Percentiles rank a stretch among this genome's conserved stretches.
These are phyloP conservation scores for Drepana falcataria DNA, from an alignment of 2,888 invertebrate species.

Conservation along the genomic window DNA sequence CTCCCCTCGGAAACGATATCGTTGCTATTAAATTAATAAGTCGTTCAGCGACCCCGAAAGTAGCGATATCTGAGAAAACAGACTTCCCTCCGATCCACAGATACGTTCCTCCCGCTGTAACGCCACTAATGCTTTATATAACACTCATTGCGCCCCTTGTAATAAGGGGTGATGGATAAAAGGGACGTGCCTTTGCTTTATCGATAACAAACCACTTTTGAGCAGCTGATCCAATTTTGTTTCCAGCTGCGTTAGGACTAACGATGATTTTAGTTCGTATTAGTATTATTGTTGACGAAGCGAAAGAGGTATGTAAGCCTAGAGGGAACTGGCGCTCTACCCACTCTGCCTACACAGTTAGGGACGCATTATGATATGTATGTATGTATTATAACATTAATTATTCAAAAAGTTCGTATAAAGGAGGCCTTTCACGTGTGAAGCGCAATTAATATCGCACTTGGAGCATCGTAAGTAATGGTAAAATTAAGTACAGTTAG, in stretches of 20 bases:
- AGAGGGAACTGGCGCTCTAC: too few relatives aligned
- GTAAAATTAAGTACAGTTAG: neutral
- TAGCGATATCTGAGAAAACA: conserved; percentile 41
- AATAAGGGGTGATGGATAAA: conserved; percentile 1
- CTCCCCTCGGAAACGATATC: conserved; percentile 37
- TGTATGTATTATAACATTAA: too few relatives aligned
- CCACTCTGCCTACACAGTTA: too few relatives aligned
- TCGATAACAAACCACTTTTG: neutral
- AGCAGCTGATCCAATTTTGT: too few relatives aligned
- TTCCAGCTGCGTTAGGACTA: too few relatives aligned
- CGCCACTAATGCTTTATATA: conserved; percentile 48
- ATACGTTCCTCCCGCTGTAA: conserved; percentile 26
- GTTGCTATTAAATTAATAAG: conserved; percentile 47
- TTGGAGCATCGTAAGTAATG: neutral
- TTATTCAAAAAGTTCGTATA: too few relatives aligned
- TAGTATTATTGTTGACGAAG: too few relatives aligned
- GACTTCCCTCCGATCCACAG: conserved; percentile 24
- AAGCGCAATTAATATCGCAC: neutral
- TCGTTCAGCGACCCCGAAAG: conserved; percentile 35
- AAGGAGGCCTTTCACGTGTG: neutral
- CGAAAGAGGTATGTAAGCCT: too few relatives aligned
- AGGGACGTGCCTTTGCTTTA: neutral
- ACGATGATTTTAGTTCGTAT: too few relatives aligned
- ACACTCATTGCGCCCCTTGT: conserved; percentile 40
- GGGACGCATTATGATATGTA: too few relatives aligned